Percentiles rank a stretch among this genome's conserved stretches.
Conservation (phyloP, 2,888 invertebrate species). For the Drosophila flavopinicola region DNA sequence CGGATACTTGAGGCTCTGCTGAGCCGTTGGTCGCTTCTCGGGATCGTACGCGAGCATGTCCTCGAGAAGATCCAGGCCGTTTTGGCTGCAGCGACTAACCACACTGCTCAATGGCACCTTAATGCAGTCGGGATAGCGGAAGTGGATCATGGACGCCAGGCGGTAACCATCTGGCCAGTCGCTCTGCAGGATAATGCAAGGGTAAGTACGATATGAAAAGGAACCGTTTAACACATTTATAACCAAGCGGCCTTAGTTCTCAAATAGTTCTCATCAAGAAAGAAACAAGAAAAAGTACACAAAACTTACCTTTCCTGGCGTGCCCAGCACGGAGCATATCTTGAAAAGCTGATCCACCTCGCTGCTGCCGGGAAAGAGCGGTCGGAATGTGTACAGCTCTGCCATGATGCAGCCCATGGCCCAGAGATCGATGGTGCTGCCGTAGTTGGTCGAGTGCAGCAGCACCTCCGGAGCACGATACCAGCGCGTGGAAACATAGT, state of each 20-base stretch:
- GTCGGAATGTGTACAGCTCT: constrained; percentile 97
- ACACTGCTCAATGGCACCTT: constrained; percentile 92
- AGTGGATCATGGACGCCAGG: constrained; percentile 96
- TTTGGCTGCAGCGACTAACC: constrained; percentile 92
- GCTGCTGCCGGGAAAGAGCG: constrained; percentile 97
- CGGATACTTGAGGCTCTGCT: constrained; percentile 91
- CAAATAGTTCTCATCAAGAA: too few species aligned
- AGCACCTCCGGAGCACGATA: constrained; percentile 97
- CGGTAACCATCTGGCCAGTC: constrained; percentile 98
- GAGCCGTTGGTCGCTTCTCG: constrained; percentile 95
- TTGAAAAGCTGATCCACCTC: constrained; percentile 99
- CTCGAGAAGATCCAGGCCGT: constrained; percentile 92
- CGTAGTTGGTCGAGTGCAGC: constrained; percentile 97
- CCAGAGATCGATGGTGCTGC: constrained; percentile 99
- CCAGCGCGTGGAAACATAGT: constrained; percentile 99
- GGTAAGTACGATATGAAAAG: too few species aligned
- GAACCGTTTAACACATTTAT: too few species aligned
- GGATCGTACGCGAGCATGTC: constrained; percentile 97
- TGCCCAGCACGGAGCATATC: constrained; percentile 96
- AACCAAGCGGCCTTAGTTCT: too few species aligned
- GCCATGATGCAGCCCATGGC: constrained; percentile 99
- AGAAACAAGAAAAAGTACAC: too few species aligned
- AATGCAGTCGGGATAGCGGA: constrained; percentile 96
- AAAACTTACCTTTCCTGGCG: constrained; percentile 90
- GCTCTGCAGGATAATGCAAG: constrained; percentile 86